These are phyloP conservation scores for Ephydatia muelleri DNA, from an alignment of 37 sponge, comb jelly and placozoan species.

Conservation along the genomic window DNA sequence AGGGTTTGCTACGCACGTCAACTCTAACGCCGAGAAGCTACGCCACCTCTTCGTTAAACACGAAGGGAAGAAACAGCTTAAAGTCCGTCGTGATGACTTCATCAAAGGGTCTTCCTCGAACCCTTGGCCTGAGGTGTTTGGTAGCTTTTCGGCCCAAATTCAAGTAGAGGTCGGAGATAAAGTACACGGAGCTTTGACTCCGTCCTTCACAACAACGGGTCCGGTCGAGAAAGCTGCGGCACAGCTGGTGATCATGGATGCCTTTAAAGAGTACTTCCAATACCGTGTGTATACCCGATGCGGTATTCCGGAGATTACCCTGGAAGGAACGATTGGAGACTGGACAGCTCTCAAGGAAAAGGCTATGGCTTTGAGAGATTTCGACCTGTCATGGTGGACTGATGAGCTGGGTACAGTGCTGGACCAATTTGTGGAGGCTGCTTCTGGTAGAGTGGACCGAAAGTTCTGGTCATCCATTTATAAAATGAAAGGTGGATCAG, in stretches of 20 bases:
- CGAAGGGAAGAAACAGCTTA: slow-evolving; percentile 41
- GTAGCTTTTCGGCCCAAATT: slow-evolving; percentile 58
- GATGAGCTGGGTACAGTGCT: slow-evolving; percentile 29
- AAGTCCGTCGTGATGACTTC: slow-evolving; percentile 36
- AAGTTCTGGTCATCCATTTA: slow-evolving; percentile 60
- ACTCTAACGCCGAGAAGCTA: slow-evolving; percentile 54
- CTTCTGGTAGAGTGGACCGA: slow-evolving; percentile 36
- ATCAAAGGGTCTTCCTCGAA: slow-evolving; percentile 47
- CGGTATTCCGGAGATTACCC: slow-evolving; percentile 71
- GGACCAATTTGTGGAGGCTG: slow-evolving; percentile 61
- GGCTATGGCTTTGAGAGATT: slow-evolving; percentile 33
- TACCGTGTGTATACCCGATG: slow-evolving; percentile 14
- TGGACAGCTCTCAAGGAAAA: slow-evolving; percentile 53
- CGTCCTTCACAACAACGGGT: slow-evolving; percentile 61
- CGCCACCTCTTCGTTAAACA: slow-evolving; percentile 58
- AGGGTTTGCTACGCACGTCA: slow-evolving; percentile 51
- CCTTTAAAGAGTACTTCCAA: slow-evolving; percentile 49
- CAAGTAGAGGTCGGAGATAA: slow-evolving; percentile 33
- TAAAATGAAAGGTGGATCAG: slow-evolving; percentile 2
- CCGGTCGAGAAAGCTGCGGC: slow-evolving; percentile 54
- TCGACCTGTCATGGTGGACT: slow-evolving; percentile 63
- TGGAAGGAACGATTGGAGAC: slow-evolving; percentile 57
- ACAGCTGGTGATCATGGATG: slow-evolving; percentile 58
- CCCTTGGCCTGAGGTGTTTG: slow-evolving; percentile 66
- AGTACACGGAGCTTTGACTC: slow-evolving; percentile 37